phyloP scores from a whole-genome alignment of 1,140 invertebrate genomes.

The Batillaria attramentaria region DNA sequence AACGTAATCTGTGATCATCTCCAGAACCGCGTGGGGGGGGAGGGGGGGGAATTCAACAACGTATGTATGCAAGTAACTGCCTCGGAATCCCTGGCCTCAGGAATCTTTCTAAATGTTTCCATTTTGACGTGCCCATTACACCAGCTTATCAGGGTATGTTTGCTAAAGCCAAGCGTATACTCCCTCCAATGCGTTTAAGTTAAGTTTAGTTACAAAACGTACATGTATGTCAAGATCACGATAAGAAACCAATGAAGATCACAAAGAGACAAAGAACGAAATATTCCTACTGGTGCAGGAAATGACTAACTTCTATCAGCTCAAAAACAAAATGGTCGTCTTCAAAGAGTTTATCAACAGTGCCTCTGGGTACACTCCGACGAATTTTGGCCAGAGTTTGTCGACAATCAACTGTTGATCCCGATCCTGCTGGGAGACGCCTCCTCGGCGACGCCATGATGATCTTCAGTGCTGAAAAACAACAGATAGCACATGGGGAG shows the following conservation, averaged over 20 bases:
- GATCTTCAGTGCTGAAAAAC: neutral
- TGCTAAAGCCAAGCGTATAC: neutral
- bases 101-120: neutral
- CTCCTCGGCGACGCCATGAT: conserved; percentile 21
- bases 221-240: neutral
- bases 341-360: conserved; percentile 34
- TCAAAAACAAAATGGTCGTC: conserved; percentile 38
- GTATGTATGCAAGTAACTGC: neutral
- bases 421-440: conserved; percentile 19
- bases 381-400: conserved; percentile 25
- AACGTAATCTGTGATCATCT: neutral
- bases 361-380: conserved; percentile 11
- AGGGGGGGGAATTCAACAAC: neutral
- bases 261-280: neutral
- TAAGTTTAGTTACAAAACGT: neutral
- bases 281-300: neutral
- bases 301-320: conserved; percentile 31
- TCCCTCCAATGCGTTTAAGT: neutral
- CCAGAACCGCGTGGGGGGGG: too few relatives aligned
- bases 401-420: conserved; percentile 21
- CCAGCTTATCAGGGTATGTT: neutral
- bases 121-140: neutral
- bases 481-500: neutral
- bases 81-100: neutral
- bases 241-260: neutral